phyloP scores from a whole-genome alignment of 2,797 vertebrate species.

The Poecilia velifera region DNA sequence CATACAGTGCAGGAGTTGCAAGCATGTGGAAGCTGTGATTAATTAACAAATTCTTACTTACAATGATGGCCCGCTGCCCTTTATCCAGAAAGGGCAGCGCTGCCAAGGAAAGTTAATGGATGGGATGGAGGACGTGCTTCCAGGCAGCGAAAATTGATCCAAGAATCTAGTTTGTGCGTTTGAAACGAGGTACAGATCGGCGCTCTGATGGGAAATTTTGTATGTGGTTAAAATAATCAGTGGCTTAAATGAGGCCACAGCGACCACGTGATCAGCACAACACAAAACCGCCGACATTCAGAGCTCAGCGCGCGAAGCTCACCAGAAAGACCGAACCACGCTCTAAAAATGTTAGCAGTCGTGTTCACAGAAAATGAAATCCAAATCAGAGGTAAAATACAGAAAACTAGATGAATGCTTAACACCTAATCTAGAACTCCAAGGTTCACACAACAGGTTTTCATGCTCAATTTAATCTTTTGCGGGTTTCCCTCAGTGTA shows the following conservation, averaged over 20 bases:
- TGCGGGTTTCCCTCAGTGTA: too few relatives aligned
- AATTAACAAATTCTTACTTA: conserved; percentile 63
- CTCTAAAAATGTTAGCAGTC: background rate
- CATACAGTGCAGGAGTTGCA: background rate
- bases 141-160: conserved; percentile 33
- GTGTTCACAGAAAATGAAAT: conserved; percentile 5
- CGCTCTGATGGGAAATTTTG: conserved; percentile 36
- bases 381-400: background rate
- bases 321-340: conserved; percentile 4
- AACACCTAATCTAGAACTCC: background rate
- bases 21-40: conserved; percentile 32
- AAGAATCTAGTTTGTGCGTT: conserved; percentile 39
- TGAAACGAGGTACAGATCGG: conserved; percentile 40
- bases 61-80: conserved; percentile 45
- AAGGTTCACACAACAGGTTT: too few relatives aligned
- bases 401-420: background rate
- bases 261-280: background rate
- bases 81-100: conserved; percentile 56
- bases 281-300: conserved; percentile 12
- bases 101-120: conserved; percentile 51
- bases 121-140: conserved; percentile 36
- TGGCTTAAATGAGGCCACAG: conserved; percentile 33
- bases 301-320: conserved; percentile 10
- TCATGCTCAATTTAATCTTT: too few relatives aligned
- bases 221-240: conserved; percentile 43